A percentile compares a stretch with the other conserved stretches of the same genome.
phyloP scores from a whole-genome alignment of 2,797 vertebrate species.

The Amblyopsis hoosieri region DNA sequence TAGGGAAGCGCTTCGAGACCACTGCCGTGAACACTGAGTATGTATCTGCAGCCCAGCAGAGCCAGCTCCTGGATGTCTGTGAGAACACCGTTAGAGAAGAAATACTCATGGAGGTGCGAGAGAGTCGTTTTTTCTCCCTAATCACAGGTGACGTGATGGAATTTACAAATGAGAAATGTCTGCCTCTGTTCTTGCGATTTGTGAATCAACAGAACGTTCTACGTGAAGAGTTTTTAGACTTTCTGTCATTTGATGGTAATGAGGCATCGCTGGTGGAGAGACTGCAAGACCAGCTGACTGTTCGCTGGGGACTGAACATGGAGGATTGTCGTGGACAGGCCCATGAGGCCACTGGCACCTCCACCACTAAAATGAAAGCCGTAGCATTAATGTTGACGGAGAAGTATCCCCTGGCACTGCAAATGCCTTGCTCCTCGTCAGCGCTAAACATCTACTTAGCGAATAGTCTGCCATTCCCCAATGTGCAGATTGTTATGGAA shows the following conservation, averaged over 20 bases:
- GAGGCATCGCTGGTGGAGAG: slow-evolving; percentile 83
- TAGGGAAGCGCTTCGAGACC: slow-evolving; percentile 86
- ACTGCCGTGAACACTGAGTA: slow-evolving; percentile 89
- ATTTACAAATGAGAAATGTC: slow-evolving; percentile 81
- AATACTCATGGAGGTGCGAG: slow-evolving; percentile 88
- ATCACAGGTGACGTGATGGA: slow-evolving; percentile 88
- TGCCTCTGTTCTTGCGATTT: slow-evolving; percentile 89
- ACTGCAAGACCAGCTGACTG: slow-evolving; percentile 85
- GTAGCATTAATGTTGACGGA: slow-evolving; percentile 87
- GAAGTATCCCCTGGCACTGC: slow-evolving; percentile 90
- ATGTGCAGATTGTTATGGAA: slow-evolving; percentile 86
- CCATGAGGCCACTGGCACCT: slow-evolving; percentile 86
- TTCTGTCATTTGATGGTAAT: slow-evolving; percentile 83
- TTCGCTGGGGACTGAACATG: slow-evolving; percentile 94
- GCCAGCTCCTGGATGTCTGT: slow-evolving; percentile 89
- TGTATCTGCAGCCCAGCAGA: slow-evolving; percentile 83
- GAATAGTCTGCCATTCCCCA: slow-evolving; percentile 86
- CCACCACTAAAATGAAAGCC: slow-evolving; percentile 91
- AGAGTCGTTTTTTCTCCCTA: slow-evolving; percentile 91
- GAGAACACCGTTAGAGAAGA: slow-evolving; percentile 90
- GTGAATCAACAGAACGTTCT: slow-evolving; percentile 89
- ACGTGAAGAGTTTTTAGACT: slow-evolving; percentile 92
- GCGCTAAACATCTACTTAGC: slow-evolving; percentile 91
- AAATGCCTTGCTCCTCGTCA: slow-evolving; percentile 87
- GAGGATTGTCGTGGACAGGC: slow-evolving; percentile 94